Base-by-base conservation (phyloP, 2,888 invertebrate species). In the Adineta ricciae region DNA sequence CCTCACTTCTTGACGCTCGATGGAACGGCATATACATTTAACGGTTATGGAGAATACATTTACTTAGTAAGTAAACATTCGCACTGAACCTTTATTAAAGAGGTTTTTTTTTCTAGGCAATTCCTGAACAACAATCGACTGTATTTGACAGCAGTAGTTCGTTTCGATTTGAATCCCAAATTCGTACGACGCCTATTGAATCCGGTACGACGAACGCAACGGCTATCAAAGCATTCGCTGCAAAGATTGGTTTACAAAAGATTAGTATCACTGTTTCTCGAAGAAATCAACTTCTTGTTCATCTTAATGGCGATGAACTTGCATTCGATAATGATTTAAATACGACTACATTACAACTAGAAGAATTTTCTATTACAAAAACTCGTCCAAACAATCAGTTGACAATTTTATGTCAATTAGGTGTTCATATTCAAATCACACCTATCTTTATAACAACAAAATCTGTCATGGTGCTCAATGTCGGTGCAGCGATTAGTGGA, bases 1-100 rank as follows among this genome's bases (percentile, higher is more conserved):
- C 88, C 88, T 7, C 88, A 88, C 83, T 85, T 88, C 14, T 46
- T 84, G 7, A 87, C 88, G 0, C 83, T 88, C 21, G 88, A 88
- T 86, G 87, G 87, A 14, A 32, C 86, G 14, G 21, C 50, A 3
- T 88, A 87, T 83, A 87, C 88, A 14, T 88, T 88, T 86, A 88
- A 88, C 83, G 88, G 88, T 2, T 86, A 84, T 50, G 88, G 88
- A 24, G 88, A 88, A 86, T 88, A 85, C 84, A 64, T 86, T n/a
- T 86, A 88, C 46, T 54, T 84, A 36, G 83, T 83, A 27, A 54
- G 83, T 41, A 5, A 2, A 27, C 11, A 21, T 27, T 41, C 46
- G 11, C 38, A 84, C 32, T 21, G 32, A 83, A 24, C 5, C 19
- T n/a, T 84, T 54, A 27, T 32, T 83, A 64, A 41, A 83, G 19